These are phyloP conservation scores for Telenomus remus DNA, from an alignment of 1,140 invertebrate genomes.

Conservation along the genomic window DNA sequence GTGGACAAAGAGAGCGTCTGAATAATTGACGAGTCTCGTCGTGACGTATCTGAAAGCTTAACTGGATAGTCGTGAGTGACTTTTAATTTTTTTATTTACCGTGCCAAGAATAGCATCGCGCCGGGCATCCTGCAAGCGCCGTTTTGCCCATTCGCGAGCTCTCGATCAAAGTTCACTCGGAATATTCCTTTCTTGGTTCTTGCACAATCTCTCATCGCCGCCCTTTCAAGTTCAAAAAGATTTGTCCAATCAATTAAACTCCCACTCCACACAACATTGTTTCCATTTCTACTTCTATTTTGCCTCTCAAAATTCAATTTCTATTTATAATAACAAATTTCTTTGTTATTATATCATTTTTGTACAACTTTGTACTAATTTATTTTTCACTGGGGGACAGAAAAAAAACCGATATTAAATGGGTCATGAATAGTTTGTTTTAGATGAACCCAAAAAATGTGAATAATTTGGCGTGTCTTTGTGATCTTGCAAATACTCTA, in stretches of 20 bases:
- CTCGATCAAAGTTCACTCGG: slow-evolving; percentile 59
- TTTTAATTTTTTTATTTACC: slow-evolving; percentile 65
- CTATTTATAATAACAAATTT: no score
- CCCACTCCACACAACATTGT: no score
- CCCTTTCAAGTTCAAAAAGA: slow-evolving; percentile 1
- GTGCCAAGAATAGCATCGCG: slow-evolving; percentile 57
- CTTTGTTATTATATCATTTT: no score
- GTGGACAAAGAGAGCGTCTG: slow-evolving; percentile 48
- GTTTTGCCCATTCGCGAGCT: slow-evolving; percentile 55
- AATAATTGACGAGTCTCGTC: slow-evolving; percentile 49
- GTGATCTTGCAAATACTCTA: slow-evolving; percentile 32
- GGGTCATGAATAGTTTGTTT: no score
- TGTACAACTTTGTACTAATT: no score
- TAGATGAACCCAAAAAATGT: no score
- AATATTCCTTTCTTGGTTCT: slow-evolving; percentile 54
- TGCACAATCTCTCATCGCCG: slow-evolving; percentile 1
- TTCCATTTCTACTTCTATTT: no score
- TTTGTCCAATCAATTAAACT: no score
- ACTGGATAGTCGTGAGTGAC: slow-evolving; percentile 53
- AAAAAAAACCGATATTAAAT: no score
- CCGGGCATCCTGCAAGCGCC: slow-evolving; percentile 47
- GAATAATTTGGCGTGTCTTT: slow-evolving; percentile 24
- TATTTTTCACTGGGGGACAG: no score
- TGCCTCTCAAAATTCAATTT: no score
- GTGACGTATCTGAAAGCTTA: slow-evolving; percentile 56